Evolutionary conservation across 2,888 invertebrate genomes (phyloP).

Genomic region (Melieria crassipennis): DNA sequence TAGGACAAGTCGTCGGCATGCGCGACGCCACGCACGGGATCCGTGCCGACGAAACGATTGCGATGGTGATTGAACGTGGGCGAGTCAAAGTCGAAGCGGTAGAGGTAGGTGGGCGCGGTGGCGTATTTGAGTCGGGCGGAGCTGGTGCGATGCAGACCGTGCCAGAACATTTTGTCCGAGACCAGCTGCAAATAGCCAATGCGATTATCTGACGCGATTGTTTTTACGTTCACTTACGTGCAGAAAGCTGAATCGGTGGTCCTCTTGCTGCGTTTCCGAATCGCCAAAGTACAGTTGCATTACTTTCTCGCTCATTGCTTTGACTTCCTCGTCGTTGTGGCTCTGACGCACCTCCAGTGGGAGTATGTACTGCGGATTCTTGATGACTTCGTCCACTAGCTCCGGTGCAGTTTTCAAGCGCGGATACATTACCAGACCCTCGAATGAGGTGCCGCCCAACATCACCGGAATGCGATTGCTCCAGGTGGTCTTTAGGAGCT

Average conservation of each 20-base stretch:
- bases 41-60: slow-evolving; percentile 38
- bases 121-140: slow-evolving; percentile 51
- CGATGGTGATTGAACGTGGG: slow-evolving; percentile 58
- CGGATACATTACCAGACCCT: slow-evolving; percentile 57
- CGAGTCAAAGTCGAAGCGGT: slow-evolving; percentile 62
- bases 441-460: slow-evolving; percentile 59
- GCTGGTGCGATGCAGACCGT: slow-evolving; percentile 49
- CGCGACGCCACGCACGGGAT: slow-evolving; percentile 43
- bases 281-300: slow-evolving; percentile 36
- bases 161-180: slow-evolving; percentile 25
- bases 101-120: slow-evolving; percentile 55
- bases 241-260: slow-evolving; percentile 43
- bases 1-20: slow-evolving; percentile 60
- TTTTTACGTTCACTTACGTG: slow-evolving; percentile 40
- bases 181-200: not conserved
- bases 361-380: slow-evolving; percentile 41
- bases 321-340: slow-evolving; percentile 40
- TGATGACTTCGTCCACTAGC: slow-evolving; percentile 44
- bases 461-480: slow-evolving; percentile 57
- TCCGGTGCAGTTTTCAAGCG: slow-evolving; percentile 43
- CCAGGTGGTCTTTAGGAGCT: slow-evolving; percentile 57
- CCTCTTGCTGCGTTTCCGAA: slow-evolving; percentile 43
- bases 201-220: not conserved
- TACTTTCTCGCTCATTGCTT: slow-evolving; percentile 5
- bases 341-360: slow-evolving; percentile 52